Evolutionary conservation across 2,797 vertebrate genomes (phyloP).

Genomic region (Cossypha niveicapilla): DNA sequence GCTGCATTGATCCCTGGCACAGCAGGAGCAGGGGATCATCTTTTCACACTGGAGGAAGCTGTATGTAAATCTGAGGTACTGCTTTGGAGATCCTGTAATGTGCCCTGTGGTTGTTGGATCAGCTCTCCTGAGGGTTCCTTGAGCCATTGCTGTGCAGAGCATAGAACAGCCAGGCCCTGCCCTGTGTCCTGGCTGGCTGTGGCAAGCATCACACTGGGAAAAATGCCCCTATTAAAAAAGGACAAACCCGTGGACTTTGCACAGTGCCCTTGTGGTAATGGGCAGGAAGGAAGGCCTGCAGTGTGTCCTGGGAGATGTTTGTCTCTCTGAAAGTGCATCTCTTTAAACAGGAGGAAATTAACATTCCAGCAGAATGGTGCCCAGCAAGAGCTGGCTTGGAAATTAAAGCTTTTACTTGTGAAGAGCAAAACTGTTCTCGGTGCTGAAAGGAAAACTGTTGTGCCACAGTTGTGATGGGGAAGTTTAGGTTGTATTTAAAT

Average conservation of each 20-base stretch:
- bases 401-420: conserved; percentile 18
- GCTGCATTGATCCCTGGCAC: not conserved
- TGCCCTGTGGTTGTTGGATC: not conserved
- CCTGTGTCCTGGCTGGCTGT: not conserved
- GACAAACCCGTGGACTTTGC: not conserved
- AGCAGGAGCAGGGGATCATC: not conserved
- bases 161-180: not conserved
- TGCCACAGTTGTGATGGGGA: not conserved
- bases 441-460: not conserved
- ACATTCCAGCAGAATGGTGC: not conserved
- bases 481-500: not conserved
- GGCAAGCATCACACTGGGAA: not conserved
- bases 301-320: conserved; percentile 33
- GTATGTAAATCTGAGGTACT: not conserved
- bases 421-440: not conserved
- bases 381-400: conserved; percentile 12
- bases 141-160: not conserved
- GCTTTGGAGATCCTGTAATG: not conserved
- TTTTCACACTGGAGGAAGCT: not conserved
- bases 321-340: conserved; percentile 14
- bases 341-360: conserved; percentile 1
- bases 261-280: not conserved
- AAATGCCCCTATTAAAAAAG: not conserved
- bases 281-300: conserved; percentile 4
- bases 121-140: not conserved